Evolutionary conservation across 2,797 vertebrate genomes (phyloP).

Genomic region (Thalassophryne amazonica): DNA sequence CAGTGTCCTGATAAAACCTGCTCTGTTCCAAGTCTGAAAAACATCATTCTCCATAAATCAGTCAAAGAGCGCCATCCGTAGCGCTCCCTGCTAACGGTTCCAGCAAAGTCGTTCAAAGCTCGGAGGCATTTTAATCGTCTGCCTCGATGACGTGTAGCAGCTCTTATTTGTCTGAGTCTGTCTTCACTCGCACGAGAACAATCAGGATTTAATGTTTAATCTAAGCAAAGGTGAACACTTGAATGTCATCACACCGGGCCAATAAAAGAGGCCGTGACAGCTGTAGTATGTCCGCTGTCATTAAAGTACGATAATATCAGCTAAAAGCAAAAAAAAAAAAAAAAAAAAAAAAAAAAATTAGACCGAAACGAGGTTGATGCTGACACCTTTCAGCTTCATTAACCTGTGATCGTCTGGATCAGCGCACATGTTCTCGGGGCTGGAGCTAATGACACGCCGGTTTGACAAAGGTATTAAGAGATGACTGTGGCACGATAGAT

Average conservation of each 20-base stretch:
- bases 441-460: slow-evolving; percentile 53
- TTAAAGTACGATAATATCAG: slow-evolving; percentile 64
- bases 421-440: slow-evolving; percentile 42
- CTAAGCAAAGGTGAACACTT: slow-evolving; percentile 50
- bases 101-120: slow-evolving; percentile 21
- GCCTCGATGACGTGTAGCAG: slow-evolving; percentile 3
- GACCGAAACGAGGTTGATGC: slow-evolving; percentile 46
- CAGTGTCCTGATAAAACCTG: slow-evolving; percentile 15
- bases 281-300: slow-evolving; percentile 43
- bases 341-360: slow-evolving; percentile 30
- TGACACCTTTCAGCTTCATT: slow-evolving; percentile 60
- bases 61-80: slow-evolving; percentile 28
- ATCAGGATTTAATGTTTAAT: slow-evolving; percentile 56
- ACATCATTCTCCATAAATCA: slow-evolving; percentile 52
- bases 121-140: background rate
- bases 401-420: slow-evolving; percentile 34
- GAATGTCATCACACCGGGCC: slow-evolving; percentile 54
- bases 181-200: slow-evolving; percentile 13
- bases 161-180: slow-evolving; percentile 30
- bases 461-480: slow-evolving; percentile 66
- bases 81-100: slow-evolving; percentile 1
- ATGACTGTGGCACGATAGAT: slow-evolving; percentile 52
- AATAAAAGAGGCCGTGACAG: slow-evolving; percentile 36
- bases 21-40: slow-evolving; percentile 16
- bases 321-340: slow-evolving; percentile 50